Percentiles rank a stretch among this genome's conserved stretches.
These are phyloP conservation scores for Mercenaria mercenaria DNA, from an alignment of 1,140 invertebrate genomes.

Conservation along the genomic window DNA sequence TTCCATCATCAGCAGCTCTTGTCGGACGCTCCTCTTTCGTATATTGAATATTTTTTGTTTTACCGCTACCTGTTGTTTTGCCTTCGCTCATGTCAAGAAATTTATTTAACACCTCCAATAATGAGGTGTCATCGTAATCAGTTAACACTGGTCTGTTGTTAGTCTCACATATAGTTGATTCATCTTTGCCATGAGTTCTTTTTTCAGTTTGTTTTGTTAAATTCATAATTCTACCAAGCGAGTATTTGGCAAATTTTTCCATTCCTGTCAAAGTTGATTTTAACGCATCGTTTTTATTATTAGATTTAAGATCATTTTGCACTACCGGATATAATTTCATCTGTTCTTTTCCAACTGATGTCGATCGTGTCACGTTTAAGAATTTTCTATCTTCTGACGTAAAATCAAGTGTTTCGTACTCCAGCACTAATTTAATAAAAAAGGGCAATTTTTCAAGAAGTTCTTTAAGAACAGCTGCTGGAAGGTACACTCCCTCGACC, in stretches of 20 bases:
- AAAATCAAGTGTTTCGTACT: not conserved
- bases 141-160: not conserved
- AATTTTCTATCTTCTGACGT: not conserved
- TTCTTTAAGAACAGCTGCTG: not conserved
- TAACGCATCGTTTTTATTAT: not conserved
- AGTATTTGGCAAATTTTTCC: not conserved
- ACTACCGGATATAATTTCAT: not conserved
- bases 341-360: not conserved
- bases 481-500: not conserved
- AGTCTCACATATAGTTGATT: no score
- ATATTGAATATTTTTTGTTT: no score
- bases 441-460: not conserved
- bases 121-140: no score
- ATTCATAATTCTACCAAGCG: not conserved
- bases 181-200: not conserved
- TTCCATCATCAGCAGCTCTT: no score
- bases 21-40: no score
- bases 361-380: not conserved
- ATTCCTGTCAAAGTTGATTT: not conserved
- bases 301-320: not conserved
- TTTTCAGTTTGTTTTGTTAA: not conserved
- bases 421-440: not conserved
- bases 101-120: not conserved
- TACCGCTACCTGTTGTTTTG: no score
- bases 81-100: not conserved